Base-by-base conservation (phyloP, 2,113 vertebrate genomes). In the Butorides virescens region DNA sequence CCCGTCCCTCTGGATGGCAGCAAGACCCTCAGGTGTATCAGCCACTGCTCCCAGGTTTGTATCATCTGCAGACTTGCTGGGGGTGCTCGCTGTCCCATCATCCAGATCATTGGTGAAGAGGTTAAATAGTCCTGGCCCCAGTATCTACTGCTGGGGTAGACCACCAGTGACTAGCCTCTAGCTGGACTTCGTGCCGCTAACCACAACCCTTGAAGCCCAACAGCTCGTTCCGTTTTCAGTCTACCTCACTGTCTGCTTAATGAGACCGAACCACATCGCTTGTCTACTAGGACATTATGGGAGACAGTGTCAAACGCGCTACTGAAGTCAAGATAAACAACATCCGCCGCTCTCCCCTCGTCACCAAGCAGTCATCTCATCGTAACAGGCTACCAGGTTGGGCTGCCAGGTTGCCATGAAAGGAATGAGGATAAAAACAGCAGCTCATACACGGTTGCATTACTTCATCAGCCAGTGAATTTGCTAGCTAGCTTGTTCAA, bases 201-300 rank as follows among this genome's bases (percentile, higher is more conserved):
- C 55, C 1, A 0, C 44, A 68, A 9, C 39, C 27, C 46, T 30
- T 23, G 17, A 70, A 75, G 23, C 25, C 61, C 34, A 29, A 8
- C 39, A n/a, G 23, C 46, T 70, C 1, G 1, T 59, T 71, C 61
- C 0, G 0, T 72, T 84, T 50, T 67, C 30, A 17, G 10, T 78
- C 63, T 65, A 4, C 10, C 4, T 52, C 34, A 9, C 56, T 55
- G 56, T 37, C 29, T 1, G 0, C 30, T n/a, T 66, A 11, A 32
- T 71, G n/a, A 56, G n/a, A 39, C 36, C 1, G 2, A 75, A 71
- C 10, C 36, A 23, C 29, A 13, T 47, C 0, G 0, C 62, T 94
- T 37, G 26, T 52, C 50, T 66, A 6, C 55, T 42, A 30, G 36
- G 70, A 47, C 52, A 46, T 56, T 55, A 22, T 6, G 23, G 79